Evolutionary conservation across 2,888 invertebrate species (phyloP), one percentile per base, ranked within the genome.

Genomic region (Netelia fuscicornis): DNA sequence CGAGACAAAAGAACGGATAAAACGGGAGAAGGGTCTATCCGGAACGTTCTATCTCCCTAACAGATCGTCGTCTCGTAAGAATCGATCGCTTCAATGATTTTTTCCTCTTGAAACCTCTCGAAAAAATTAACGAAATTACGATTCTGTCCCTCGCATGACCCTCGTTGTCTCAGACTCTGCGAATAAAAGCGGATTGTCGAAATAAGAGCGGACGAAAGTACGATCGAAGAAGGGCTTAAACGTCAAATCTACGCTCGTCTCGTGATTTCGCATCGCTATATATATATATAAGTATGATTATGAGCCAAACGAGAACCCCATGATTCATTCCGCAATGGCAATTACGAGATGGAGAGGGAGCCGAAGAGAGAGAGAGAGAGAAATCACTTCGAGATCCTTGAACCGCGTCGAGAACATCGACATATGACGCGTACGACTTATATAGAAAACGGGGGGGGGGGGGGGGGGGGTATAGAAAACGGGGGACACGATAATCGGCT

Each of bases 401-500:
- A 86, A 86, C 84, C 79, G 83, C 78, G 74, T 54, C 64, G 77
- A 81, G 74, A 30, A 30, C 84, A 78, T 78, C 78, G 84, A 84
- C 78, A 81, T 74, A 81, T 81, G 81, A 84, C 81, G 78, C 65
- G 54, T 56, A 56, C 30, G 30, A 30, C 68, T 58, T 74, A 75
- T 17, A 17, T 17, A 17, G 17, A 17, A 17, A 17, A 17, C 17
- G 17, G 17, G 17, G 17, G 17, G 17, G 17, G 17, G 17, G 17
- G 0, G 17, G 17, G 17, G 17, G 17, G 17, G 0, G 17, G 17
- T 78, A 62, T 42, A 58, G 78, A 78, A 72, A 81, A 44, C 37
- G 64, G 56, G 84, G 78, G 81, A 84, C 84, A 81, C 23, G 81
- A 84, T 81, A 81, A 84, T 84, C 81, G 81, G 77, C 72, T 77